phyloP scores from a whole-genome alignment of 2,113 vertebrate genomes.

The Chiloscyllium plagiosum region DNA sequence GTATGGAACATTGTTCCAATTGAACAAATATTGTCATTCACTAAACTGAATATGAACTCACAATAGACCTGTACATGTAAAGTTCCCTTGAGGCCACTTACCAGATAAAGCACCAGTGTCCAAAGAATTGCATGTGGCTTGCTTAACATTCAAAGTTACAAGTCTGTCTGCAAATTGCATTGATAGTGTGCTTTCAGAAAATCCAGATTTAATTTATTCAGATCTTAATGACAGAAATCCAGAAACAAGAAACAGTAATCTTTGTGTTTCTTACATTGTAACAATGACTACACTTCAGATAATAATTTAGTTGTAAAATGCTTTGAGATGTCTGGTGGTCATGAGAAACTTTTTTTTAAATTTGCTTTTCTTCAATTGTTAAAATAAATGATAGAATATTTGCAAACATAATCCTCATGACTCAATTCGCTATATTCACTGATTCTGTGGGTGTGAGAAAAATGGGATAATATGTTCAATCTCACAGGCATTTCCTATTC shows the following conservation, averaged over 20 bases:
- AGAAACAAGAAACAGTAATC: not conserved
- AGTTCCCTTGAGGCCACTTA: not conserved
- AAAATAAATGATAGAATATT: not conserved
- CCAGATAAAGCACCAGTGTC: not conserved
- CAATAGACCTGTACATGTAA: not conserved
- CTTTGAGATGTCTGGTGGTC: not conserved
- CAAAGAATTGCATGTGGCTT: not conserved
- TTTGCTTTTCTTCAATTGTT: not conserved
- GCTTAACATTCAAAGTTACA: not conserved
- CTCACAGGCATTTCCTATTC: not conserved
- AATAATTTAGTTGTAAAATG: not conserved
- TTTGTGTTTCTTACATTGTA: not conserved
- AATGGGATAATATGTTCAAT: not conserved
- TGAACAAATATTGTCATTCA: not conserved
- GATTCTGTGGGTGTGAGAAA: not conserved
- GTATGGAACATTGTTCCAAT: not conserved
- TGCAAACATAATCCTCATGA: not conserved
- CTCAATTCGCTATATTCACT: not conserved
- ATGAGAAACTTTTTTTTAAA: not conserved
- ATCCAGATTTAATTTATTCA: slow-evolving; percentile 17
- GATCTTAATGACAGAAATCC: not conserved
- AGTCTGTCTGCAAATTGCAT: not conserved
- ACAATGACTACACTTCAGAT: not conserved
- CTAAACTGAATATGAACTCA: not conserved
- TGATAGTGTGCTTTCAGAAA: not conserved